phyloP scores from a whole-genome alignment of 2,888 invertebrate genomes.

The Apamea crenata region DNA sequence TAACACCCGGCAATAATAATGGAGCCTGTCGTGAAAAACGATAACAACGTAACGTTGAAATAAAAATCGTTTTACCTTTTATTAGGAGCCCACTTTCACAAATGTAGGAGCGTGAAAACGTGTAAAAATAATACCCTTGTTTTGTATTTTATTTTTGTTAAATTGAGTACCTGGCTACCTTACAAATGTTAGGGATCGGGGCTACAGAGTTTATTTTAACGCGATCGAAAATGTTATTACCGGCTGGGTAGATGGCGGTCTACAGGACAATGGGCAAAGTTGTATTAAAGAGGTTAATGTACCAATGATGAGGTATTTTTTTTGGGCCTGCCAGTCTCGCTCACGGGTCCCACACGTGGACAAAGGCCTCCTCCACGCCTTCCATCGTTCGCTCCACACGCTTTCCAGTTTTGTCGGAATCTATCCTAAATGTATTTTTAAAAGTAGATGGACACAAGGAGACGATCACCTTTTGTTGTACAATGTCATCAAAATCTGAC shows the following conservation, averaged over 20 bases:
- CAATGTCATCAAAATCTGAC: background rate
- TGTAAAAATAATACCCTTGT: constrained; percentile 44
- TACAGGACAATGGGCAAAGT: background rate
- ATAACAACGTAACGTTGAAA: constrained; percentile 41
- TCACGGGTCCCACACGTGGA: background rate
- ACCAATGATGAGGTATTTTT: background rate
- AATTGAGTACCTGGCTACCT: constrained; percentile 27
- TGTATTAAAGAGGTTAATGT: background rate
- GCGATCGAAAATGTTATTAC: background rate
- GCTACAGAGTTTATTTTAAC: constrained; percentile 19
- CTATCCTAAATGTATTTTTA: background rate
- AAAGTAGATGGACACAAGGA: background rate
- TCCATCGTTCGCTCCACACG: background rate
- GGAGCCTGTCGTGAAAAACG: constrained; percentile 48
- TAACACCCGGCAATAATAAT: constrained; percentile 43
- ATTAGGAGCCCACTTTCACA: constrained; percentile 32
- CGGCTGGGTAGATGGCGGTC: background rate
- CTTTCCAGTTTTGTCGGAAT: background rate
- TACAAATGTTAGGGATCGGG: constrained; percentile 31
- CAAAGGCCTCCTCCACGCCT: background rate
- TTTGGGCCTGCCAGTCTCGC: background rate
- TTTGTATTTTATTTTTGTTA: constrained; percentile 47
- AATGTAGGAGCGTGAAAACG: constrained; percentile 31
- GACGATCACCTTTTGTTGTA: background rate
- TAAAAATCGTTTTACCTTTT: constrained; percentile 54